phyloP scores from a whole-genome alignment of 2,888 invertebrate genomes.

The Drosophila acutilabella region DNA sequence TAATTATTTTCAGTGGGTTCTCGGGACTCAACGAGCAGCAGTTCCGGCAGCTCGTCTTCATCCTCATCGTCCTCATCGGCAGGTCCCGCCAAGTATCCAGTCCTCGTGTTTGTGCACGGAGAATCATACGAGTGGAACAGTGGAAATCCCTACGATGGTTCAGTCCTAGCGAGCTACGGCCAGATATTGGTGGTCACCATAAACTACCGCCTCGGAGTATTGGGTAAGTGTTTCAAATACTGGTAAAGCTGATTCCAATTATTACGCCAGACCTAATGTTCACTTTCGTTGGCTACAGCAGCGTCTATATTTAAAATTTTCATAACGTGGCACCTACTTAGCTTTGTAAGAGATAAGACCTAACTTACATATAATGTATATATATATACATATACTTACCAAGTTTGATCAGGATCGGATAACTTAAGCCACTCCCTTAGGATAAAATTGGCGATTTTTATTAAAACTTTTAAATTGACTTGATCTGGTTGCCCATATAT shows the following conservation, averaged over 20 bases:
- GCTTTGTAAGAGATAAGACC: too few relatives aligned
- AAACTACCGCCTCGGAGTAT: constrained; percentile 92
- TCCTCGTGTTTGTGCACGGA: constrained; percentile 97
- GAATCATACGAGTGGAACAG: constrained; percentile 99
- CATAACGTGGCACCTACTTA: constrained; percentile 15
- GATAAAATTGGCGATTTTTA: too few relatives aligned
- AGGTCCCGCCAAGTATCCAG: constrained; percentile 89
- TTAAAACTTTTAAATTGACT: too few relatives aligned
- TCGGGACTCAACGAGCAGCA: constrained; percentile 79
- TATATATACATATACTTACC: too few relatives aligned
- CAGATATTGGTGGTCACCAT: constrained; percentile 95
- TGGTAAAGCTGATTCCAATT: constrained; percentile 65
- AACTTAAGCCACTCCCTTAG: too few relatives aligned
- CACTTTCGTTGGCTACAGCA: constrained; percentile 48
- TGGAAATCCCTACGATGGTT: constrained; percentile 99
- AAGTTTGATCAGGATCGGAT: too few relatives aligned
- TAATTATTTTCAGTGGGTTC: constrained; percentile 83
- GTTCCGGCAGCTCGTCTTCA: constrained; percentile 54
- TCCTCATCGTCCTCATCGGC: constrained; percentile 40
- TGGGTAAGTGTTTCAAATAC: constrained; percentile 88
- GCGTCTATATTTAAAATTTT: constrained; percentile 37
- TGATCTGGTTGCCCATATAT: too few relatives aligned
- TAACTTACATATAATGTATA: too few relatives aligned
- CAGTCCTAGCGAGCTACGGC: constrained; percentile 96
- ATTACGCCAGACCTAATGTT: constrained; percentile 60